These are phyloP conservation scores for Hermetia illucens DNA, from an alignment of 1,140 invertebrate species.

Conservation along the genomic window DNA sequence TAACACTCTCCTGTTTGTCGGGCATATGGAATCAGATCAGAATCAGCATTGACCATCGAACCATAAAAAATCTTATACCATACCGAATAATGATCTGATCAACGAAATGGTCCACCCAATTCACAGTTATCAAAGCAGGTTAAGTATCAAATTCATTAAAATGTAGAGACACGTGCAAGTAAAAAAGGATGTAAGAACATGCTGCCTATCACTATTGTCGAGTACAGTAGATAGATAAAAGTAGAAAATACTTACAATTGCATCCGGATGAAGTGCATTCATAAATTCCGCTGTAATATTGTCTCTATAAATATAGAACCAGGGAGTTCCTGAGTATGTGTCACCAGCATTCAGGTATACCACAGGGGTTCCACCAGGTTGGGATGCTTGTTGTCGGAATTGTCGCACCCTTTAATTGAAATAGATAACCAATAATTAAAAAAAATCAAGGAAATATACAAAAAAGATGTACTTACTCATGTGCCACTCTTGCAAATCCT, in stretches of 20 bases:
- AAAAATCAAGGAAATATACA: constrained; percentile 13
- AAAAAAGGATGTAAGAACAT: too few species aligned
- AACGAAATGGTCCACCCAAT: too few species aligned
- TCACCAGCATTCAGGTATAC: constrained; percentile 70
- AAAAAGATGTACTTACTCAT: constrained; percentile 32
- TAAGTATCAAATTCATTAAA: too few species aligned
- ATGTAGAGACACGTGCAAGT: too few species aligned
- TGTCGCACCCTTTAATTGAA: constrained; percentile 29
- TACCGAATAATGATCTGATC: too few species aligned
- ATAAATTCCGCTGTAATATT: constrained; percentile 53
- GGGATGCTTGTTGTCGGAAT: constrained; percentile 32
- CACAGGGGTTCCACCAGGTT: constrained; percentile 34
- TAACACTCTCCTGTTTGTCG: too few species aligned
- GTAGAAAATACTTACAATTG: constrained; percentile 46
- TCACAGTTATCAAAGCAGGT: too few species aligned
- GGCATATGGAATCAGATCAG: too few species aligned
- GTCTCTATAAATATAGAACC: constrained; percentile 61
- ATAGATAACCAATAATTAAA: constrained; percentile 13
- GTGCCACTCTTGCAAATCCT: constrained; percentile 55
- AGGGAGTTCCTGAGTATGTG: constrained; percentile 68
- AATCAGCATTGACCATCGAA: too few species aligned
- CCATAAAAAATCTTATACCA: too few species aligned
- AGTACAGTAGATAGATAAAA: not conserved
- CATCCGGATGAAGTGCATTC: constrained; percentile 57
- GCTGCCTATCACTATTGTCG: too few species aligned